phyloP scores from a whole-genome alignment of 53 echinoderm and acorn worm species.

The Henricia sp. region DNA sequence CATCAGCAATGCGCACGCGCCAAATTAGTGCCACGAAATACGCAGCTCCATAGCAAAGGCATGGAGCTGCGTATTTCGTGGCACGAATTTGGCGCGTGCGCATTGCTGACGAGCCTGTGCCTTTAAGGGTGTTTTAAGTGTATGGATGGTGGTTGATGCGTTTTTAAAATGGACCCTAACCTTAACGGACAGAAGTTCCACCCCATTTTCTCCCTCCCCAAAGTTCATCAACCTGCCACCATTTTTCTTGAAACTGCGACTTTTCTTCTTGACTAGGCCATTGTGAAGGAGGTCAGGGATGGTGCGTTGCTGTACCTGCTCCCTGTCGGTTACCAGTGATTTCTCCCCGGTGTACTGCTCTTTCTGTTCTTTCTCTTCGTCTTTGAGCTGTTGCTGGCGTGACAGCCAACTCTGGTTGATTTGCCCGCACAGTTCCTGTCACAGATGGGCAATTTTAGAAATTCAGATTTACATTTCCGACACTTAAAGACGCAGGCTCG shows the following conservation, averaged over 20 bases:
- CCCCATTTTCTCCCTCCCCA: conserved; percentile 63
- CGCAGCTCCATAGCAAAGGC: too few species aligned
- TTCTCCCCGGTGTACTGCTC: conserved; percentile 37
- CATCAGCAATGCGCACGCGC: too few species aligned
- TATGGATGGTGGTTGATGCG: background rate
- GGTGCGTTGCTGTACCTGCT: conserved; percentile 51
- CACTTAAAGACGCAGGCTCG: too few species aligned
- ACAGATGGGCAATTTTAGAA: too few species aligned
- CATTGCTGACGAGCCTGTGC: too few species aligned
- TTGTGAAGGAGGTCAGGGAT: conserved; percentile 38
- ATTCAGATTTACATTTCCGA: too few species aligned
- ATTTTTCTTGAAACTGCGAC: conserved; percentile 57
- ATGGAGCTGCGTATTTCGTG: too few species aligned
- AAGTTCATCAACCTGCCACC: conserved; percentile 47
- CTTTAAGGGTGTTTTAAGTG: too few species aligned
- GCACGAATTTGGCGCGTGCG: too few species aligned
- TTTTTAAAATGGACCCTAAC: conserved; percentile 12
- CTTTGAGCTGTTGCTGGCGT: conserved; percentile 71
- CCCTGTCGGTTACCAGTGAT: background rate
- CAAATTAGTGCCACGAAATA: too few species aligned
- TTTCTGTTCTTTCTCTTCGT: conserved; percentile 54
- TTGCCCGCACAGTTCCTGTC: conserved; percentile 84
- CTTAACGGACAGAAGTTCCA: conserved; percentile 53
- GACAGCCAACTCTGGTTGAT: conserved; percentile 87
- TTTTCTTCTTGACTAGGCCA: conserved; percentile 58